Conservation (phyloP, 2,888 invertebrate genomes). For the Trypoxylon attenuatum region DNA sequence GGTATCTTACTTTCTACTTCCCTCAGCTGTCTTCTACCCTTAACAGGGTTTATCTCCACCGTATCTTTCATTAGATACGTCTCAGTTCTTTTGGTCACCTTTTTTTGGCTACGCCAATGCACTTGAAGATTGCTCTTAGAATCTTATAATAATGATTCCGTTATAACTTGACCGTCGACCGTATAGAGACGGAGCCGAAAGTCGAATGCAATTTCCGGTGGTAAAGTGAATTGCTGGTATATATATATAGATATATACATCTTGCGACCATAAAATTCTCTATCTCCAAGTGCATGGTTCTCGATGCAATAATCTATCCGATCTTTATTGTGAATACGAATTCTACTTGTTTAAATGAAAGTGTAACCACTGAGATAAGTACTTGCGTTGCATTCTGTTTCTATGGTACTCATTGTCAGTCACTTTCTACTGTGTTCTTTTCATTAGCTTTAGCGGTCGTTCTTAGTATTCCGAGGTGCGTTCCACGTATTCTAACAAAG, state of each 20-base stretch:
- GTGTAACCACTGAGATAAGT: too few species aligned
- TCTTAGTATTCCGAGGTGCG: not conserved
- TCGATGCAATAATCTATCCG: too few species aligned
- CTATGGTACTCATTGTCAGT: too few species aligned
- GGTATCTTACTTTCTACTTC: conserved; percentile 29
- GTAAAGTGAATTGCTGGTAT: too few species aligned
- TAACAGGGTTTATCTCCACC: not conserved
- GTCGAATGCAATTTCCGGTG: conserved; percentile 8
- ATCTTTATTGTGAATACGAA: too few species aligned
- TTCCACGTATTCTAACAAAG: not conserved
- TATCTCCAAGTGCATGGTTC: too few species aligned
- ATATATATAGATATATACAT: too few species aligned
- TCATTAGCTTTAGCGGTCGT: not conserved
- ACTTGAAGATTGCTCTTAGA: not conserved
- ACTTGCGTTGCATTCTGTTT: too few species aligned
- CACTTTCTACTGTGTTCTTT: not conserved
- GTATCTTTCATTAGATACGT: not conserved
- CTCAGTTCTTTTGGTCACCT: not conserved
- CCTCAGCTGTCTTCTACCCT: conserved; percentile 4
- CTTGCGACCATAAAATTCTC: too few species aligned
- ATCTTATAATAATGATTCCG: conserved; percentile 18
- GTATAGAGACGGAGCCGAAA: not conserved
- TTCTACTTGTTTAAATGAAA: too few species aligned
- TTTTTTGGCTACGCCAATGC: not conserved
- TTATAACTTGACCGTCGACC: not conserved